Evolutionary conservation across 2,888 invertebrate genomes (phyloP).

Genomic region (Tridacna crocea): DNA sequence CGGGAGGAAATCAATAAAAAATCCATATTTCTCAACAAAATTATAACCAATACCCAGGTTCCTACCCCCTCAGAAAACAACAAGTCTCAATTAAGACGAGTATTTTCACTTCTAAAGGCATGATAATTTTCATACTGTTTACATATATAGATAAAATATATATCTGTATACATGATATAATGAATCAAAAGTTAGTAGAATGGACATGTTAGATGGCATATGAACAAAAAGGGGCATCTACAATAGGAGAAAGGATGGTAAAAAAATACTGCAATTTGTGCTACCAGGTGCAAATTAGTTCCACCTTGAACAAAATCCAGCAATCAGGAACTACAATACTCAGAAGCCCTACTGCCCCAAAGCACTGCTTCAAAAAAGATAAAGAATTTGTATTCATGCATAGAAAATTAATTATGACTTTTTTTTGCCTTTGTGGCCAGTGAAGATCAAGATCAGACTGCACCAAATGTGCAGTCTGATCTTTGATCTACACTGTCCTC

Average conservation of each 20-base stretch:
- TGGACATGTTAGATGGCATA: constrained; percentile 14
- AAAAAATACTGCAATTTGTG: not conserved
- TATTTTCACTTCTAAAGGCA: no score
- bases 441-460: no score
- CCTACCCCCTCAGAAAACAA: no score
- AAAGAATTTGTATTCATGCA: not conserved
- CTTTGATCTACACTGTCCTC: no score
- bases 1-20: no score
- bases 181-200: not conserved
- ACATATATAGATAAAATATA: not conserved
- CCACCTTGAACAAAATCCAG: not conserved
- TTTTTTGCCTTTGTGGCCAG: no score
- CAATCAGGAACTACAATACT: no score
- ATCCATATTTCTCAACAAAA: no score
- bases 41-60: no score
- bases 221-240: not conserved
- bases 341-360: not conserved
- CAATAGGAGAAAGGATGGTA: not conserved
- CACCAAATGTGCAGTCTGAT: no score
- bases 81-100: no score
- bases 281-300: constrained; percentile 18
- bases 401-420: not conserved
- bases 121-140: no score
- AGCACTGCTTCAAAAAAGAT: not conserved
- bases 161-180: constrained; percentile 6